Percentiles rank a stretch among this genome's conserved stretches.
These are phyloP conservation scores for Drosophila bipectinata DNA, from an alignment of 1,140 invertebrate genomes.

Conservation along the genomic window DNA sequence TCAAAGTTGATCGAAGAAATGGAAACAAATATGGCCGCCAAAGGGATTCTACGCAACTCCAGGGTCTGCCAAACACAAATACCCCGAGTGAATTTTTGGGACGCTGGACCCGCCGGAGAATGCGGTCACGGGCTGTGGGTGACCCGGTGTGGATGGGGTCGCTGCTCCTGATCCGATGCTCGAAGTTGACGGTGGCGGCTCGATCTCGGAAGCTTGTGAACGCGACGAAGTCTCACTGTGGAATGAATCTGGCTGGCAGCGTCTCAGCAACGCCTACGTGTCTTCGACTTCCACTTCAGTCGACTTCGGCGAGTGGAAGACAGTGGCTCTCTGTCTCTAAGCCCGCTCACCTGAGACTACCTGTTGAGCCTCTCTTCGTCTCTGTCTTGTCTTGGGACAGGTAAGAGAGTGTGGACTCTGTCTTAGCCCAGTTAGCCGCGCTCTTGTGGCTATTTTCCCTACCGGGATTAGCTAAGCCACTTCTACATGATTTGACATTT, in stretches of 20 bases:
- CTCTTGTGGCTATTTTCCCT: background rate
- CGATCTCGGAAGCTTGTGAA: slow-evolving; percentile 45
- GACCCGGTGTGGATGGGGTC: slow-evolving; percentile 25
- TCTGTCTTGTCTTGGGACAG: background rate
- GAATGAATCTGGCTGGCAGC: slow-evolving; percentile 50
- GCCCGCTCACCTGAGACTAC: slow-evolving; percentile 7
- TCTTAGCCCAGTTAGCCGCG: background rate
- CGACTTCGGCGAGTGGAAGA: slow-evolving; percentile 2
- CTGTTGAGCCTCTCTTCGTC: slow-evolving; percentile 7
- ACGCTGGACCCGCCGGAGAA: slow-evolving; percentile 5
- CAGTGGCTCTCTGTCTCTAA: background rate
- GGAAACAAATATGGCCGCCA: slow-evolving; percentile 75
- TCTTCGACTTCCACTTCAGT: slow-evolving; percentile 7
- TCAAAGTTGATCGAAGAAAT: slow-evolving; percentile 46
- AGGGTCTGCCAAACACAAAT: background rate
- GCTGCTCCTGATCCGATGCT: slow-evolving; percentile 11
- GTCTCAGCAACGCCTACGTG: slow-evolving; percentile 14
- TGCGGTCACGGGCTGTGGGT: slow-evolving; percentile 6
- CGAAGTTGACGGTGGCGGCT: slow-evolving; percentile 7
- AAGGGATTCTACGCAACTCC: slow-evolving; percentile 36
- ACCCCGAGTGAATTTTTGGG: background rate
- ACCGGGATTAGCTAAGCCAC: background rate
- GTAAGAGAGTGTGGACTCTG: slow-evolving; percentile 3
- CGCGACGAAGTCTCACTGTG: slow-evolving; percentile 67
- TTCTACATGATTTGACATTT: background rate